phyloP scores from a whole-genome alignment of 1,140 invertebrate genomes.

The Drosophila chauvacae region DNA sequence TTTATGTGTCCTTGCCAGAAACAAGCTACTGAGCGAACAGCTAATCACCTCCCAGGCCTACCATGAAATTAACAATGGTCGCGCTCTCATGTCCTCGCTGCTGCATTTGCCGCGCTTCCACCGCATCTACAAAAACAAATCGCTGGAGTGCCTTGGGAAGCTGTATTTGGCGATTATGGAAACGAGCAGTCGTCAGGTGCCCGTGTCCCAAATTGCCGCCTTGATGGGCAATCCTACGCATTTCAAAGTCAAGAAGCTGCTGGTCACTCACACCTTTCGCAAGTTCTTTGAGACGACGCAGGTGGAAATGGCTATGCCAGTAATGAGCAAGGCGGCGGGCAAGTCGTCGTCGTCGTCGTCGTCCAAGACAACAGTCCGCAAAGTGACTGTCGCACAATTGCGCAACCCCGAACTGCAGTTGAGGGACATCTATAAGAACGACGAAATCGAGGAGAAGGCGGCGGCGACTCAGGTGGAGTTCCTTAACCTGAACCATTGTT shows the following conservation, averaged over 20 bases:
- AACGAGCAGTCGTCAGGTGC: slow-evolving; percentile 28
- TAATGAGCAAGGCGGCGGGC: slow-evolving; percentile 20
- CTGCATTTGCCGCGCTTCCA: slow-evolving; percentile 60
- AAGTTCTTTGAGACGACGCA: slow-evolving; percentile 64
- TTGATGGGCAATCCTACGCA: slow-evolving; percentile 29
- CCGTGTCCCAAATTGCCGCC: slow-evolving; percentile 29
- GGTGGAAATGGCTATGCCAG: not conserved
- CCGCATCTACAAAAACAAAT: slow-evolving; percentile 56
- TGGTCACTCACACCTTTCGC: slow-evolving; percentile 60
- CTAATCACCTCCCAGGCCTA: slow-evolving; percentile 55
- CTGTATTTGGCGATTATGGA: slow-evolving; percentile 55
- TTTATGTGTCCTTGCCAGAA: slow-evolving; percentile 27
- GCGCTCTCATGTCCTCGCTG: slow-evolving; percentile 41
- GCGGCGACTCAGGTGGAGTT: slow-evolving; percentile 39
- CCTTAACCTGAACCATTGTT: slow-evolving; percentile 41
- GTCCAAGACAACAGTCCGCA: slow-evolving; percentile 31
- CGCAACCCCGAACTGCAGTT: slow-evolving; percentile 57
- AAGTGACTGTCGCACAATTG: slow-evolving; percentile 45
- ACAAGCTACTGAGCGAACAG: slow-evolving; percentile 48
- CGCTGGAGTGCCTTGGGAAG: slow-evolving; percentile 56
- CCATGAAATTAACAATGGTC: slow-evolving; percentile 51
- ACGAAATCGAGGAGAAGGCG: slow-evolving; percentile 85
- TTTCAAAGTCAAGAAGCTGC: slow-evolving; percentile 50
- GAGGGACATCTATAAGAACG: slow-evolving; percentile 79
- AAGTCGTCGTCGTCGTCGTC: not conserved